Evolutionary conservation across 2,888 invertebrate genomes (phyloP).

Genomic region (Brachyptera risi): DNA sequence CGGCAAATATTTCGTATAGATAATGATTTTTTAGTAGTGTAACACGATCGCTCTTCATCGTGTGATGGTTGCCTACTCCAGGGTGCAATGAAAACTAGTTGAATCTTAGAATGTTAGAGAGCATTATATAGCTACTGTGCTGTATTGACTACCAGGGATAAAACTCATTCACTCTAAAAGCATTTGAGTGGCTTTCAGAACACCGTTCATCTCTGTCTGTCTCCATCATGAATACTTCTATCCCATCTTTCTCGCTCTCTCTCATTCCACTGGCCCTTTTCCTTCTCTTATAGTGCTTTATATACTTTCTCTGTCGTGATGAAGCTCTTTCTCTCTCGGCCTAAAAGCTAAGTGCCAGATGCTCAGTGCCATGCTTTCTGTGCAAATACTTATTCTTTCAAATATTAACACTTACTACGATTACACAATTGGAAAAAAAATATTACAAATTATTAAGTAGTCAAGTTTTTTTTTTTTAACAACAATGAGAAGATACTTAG

Average conservation of each 20-base stretch:
- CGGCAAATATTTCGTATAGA: too few species aligned
- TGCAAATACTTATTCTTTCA: constrained; percentile 22
- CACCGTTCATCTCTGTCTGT: constrained; percentile 19
- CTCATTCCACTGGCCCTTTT: constrained; percentile 3
- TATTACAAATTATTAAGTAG: constrained; percentile 7
- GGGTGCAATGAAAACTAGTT: not conserved
- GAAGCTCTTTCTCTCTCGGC: not conserved
- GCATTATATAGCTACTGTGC: constrained; percentile 23
- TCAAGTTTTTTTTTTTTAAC: not conserved
- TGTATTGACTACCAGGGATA: constrained; percentile 40
- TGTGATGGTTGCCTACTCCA: too few species aligned
- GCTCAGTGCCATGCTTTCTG: constrained; percentile 16
- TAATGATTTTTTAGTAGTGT: too few species aligned
- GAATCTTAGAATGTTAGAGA: not conserved
- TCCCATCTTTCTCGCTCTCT: constrained; percentile 10
- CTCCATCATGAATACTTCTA: constrained; percentile 16
- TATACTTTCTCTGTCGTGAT: constrained; percentile 8
- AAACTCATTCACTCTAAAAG: constrained; percentile 45
- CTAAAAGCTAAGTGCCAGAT: constrained; percentile 22
- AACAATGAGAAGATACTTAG: too few species aligned
- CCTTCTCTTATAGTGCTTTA: constrained; percentile 11
- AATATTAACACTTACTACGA: constrained; percentile 21
- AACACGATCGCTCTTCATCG: too few species aligned
- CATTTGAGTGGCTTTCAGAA: constrained; percentile 41
- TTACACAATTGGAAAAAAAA: constrained; percentile 1